Evolutionary conservation across 1,140 invertebrate species (phyloP), one percentile per base, ranked within the genome.

Genomic region (Monomorium pharaonis): DNA sequence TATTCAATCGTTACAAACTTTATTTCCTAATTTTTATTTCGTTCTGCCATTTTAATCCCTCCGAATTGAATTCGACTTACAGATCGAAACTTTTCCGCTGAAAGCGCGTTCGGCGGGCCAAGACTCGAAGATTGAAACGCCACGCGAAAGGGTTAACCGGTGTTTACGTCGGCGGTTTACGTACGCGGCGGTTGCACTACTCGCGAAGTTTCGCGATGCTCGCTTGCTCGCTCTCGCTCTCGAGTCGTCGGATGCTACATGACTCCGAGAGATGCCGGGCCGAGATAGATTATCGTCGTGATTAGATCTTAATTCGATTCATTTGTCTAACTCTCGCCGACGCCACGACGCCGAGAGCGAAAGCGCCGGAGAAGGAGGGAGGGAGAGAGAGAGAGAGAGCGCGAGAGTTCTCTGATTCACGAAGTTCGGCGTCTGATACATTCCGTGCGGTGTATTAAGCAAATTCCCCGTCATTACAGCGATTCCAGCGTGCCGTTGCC

Each of bases 251-350:
- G 78, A 81, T 83, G 78, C 51, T 72, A 72, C 67, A 83, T 74
- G 67, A 72, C 67, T 83, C 33, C 51, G 51, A 37, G 78, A 83
- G 78, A 83, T 83, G 78, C 78, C 78, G 51, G 76, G 67, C 67
- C 54, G 67, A 83, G 78, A 83, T 83, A 83, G 67, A 83, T 83
- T 83, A 83, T 83, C 78, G 78, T 83, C 78, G 78, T 83, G 78
- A 83, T 83, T 83, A 83, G 78, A 83, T 83, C 78, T 83, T 83
- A 83, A 83, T 83, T 83, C 54, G 78, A 83, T 83, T 83, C 78
- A 83, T 83, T 83, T 83, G 78, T 83, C 78, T 83, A 72, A 74
- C 33, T 37, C 72, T 67, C 42, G 49, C 77, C 51, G 78, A 83
- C 51, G 47, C 69, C 33, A 27, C 65, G 65, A 33, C 33, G 63